These are phyloP conservation scores for Cerceris ruficornis DNA, from an alignment of 2,888 invertebrate genomes.

Conservation along the genomic window DNA sequence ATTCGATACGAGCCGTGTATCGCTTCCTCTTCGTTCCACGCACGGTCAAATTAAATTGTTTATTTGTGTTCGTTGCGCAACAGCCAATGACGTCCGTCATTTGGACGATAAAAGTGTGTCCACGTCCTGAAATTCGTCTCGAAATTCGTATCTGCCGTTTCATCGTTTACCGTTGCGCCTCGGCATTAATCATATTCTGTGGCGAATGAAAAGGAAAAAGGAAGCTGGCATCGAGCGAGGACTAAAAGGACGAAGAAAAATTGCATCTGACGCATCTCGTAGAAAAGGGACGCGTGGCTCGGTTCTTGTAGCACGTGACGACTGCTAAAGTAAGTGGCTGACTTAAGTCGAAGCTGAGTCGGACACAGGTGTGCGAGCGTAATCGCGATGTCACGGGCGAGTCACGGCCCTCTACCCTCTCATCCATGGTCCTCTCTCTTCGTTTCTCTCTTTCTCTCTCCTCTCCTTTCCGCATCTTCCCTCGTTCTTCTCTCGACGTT, in stretches of 20 bases:
- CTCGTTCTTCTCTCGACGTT: constrained; percentile 33
- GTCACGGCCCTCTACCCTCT: constrained; percentile 71
- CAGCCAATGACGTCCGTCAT: too few relatives aligned
- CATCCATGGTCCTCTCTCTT: constrained; percentile 21
- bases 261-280: constrained; percentile 1
- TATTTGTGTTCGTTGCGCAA: too few relatives aligned
- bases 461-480: constrained; percentile 48
- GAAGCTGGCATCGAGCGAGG: background rate
- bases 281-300: constrained; percentile 56
- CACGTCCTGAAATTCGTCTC: too few relatives aligned
- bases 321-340: constrained; percentile 78
- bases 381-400: constrained; percentile 80
- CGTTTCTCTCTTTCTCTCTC: constrained; percentile 38
- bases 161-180: too few relatives aligned
- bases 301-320: constrained; percentile 75
- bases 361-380: constrained; percentile 79
- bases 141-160: too few relatives aligned
- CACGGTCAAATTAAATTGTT: too few relatives aligned
- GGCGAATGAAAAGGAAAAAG: too few relatives aligned
- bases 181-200: too few relatives aligned
- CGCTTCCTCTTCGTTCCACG: too few relatives aligned
- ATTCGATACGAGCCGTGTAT: too few relatives aligned
- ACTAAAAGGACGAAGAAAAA: constrained; percentile 8
- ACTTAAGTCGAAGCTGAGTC: constrained; percentile 67
- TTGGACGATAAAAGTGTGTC: too few relatives aligned